A percentile compares a stretch with the other conserved stretches of the same genome.
Conservation (phyloP, 2,113 vertebrate species). For the Cyprinodon tularosa region DNA sequence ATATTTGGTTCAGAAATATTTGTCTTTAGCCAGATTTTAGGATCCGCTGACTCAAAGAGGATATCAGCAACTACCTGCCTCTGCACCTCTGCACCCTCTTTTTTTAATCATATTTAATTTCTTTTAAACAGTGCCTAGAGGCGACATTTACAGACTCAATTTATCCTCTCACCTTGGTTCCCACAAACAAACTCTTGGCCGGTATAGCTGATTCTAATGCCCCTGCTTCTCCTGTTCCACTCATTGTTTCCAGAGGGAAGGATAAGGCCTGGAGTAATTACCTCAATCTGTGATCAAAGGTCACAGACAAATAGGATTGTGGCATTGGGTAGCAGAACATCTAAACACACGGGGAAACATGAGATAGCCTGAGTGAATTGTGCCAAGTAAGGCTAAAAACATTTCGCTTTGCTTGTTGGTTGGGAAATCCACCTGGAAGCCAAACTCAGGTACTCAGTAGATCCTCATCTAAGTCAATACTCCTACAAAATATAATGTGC, state of each 20-base stretch:
- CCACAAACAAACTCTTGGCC: constrained; percentile 34
- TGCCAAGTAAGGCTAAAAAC: constrained; percentile 68
- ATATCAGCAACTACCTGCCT: constrained; percentile 57
- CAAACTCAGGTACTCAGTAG: constrained; percentile 58
- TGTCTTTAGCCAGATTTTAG: constrained; percentile 44
- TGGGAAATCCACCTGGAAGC: constrained; percentile 55
- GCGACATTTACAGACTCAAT: constrained; percentile 67
- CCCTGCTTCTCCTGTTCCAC: constrained; percentile 72
- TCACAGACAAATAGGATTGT: constrained; percentile 77
- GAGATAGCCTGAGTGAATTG: constrained; percentile 59
- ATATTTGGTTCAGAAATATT: constrained; percentile 71
- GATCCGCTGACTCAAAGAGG: constrained; percentile 39
- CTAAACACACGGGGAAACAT: constrained; percentile 71
- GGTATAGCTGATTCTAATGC: constrained; percentile 50
- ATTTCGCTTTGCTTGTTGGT: constrained; percentile 50
- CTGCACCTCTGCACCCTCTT: constrained; percentile 55
- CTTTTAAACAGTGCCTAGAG: constrained; percentile 46
- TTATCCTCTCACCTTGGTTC: constrained; percentile 49
- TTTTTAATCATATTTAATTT: constrained; percentile 36
- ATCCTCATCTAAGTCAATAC: constrained; percentile 6
- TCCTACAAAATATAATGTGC: background rate
- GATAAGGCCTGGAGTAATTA: constrained; percentile 75
- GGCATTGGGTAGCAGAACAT: constrained; percentile 62
- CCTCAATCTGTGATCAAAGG: constrained; percentile 80
- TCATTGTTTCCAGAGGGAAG: constrained; percentile 73